A percentile compares a stretch with the other conserved stretches of the same genome.
Conservation (phyloP, 2,797 vertebrate genomes). For the Dicrostonyx torquatus region DNA sequence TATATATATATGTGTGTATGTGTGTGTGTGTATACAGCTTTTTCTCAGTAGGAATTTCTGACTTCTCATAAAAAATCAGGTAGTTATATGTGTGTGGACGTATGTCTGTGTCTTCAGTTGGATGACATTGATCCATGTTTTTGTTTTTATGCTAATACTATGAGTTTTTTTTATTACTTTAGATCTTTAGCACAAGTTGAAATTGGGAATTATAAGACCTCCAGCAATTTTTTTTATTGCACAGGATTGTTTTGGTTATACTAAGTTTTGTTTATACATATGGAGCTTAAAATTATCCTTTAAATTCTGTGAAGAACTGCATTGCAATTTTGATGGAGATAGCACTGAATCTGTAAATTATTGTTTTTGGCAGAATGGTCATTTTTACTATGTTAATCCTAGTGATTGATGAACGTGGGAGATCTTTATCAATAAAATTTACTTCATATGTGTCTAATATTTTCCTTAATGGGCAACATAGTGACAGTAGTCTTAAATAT, state of each 20-base stretch:
- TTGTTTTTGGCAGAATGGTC: background rate
- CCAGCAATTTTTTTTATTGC: background rate
- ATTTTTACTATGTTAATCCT: too few species aligned
- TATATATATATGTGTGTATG: too few species aligned
- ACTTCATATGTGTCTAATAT: conserved; percentile 51
- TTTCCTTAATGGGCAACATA: background rate
- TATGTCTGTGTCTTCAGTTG: background rate
- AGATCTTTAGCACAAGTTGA: background rate
- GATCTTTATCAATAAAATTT: background rate
- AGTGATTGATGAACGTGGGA: background rate
- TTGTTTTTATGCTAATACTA: background rate
- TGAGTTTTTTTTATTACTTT: background rate
- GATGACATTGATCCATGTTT: background rate
- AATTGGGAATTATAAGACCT: background rate
- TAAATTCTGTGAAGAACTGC: background rate
- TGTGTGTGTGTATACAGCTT: too few species aligned
- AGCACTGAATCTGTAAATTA: background rate
- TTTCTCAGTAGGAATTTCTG: background rate
- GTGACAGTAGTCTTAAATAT: background rate
- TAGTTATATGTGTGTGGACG: background rate
- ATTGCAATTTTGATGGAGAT: background rate
- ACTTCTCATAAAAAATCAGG: background rate
- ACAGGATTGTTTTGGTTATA: background rate
- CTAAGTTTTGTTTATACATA: background rate
- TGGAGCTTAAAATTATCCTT: background rate